phyloP scores from a whole-genome alignment of 2,113 vertebrate genomes.

The Zosterops pallidus region DNA sequence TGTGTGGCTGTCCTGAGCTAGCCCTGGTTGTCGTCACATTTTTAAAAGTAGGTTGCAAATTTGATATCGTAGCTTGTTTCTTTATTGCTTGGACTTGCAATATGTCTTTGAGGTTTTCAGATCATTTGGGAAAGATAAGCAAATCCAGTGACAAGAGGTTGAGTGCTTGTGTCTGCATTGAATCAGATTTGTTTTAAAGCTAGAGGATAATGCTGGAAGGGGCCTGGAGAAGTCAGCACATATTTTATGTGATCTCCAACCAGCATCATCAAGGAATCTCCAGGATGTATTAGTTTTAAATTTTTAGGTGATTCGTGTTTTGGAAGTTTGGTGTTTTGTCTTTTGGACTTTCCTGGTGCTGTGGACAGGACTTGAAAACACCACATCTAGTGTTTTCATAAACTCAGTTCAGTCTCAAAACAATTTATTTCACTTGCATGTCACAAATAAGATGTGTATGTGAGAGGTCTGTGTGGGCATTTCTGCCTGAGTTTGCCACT shows the following conservation, averaged over 20 bases:
- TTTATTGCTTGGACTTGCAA: neutral
- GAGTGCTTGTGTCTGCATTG: neutral
- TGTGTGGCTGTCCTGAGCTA: neutral
- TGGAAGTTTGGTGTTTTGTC: neutral
- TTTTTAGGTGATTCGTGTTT: neutral
- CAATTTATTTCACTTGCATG: neutral
- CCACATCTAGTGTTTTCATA: neutral
- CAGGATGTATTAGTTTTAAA: neutral
- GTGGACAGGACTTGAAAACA: neutral
- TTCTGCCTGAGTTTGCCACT: neutral
- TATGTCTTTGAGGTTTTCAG: neutral
- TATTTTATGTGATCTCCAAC: neutral
- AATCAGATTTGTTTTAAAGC: neutral
- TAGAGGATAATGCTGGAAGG: neutral
- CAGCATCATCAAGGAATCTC: neutral
- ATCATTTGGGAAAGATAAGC: neutral
- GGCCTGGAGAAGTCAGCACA: neutral
- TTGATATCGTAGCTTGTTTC: neutral
- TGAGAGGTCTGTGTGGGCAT: neutral
- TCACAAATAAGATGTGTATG: rapidly evolving
- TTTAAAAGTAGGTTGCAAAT: neutral
- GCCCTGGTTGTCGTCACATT: rapidly evolving
- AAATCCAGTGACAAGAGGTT: neutral
- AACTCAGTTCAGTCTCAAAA: neutral
- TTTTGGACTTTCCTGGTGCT: neutral